These are phyloP conservation scores for Ormyrus rosae DNA, from an alignment of 2,888 invertebrate genomes.

Conservation along the genomic window DNA sequence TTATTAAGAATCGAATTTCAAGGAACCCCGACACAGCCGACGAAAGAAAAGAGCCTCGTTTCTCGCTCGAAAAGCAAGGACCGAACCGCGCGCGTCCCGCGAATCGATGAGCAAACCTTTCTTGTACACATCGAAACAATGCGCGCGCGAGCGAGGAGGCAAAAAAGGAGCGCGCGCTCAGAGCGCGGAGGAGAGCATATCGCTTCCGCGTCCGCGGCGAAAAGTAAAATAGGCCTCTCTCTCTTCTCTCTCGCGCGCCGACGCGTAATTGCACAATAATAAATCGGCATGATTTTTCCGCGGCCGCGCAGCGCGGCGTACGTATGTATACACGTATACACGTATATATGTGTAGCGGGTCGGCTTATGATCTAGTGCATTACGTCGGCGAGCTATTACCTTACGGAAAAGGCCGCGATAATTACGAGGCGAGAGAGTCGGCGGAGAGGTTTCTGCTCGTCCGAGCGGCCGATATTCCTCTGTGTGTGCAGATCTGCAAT, in stretches of 20 bases:
- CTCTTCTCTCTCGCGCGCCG: constrained; percentile 3
- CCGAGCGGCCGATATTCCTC: constrained; percentile 36
- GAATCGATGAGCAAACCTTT: too few species aligned
- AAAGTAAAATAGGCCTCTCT: constrained; percentile 36
- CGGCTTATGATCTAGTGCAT: constrained; percentile 51
- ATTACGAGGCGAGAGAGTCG: constrained; percentile 1
- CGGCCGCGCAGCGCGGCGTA: constrained; percentile 5
- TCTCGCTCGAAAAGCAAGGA: too few species aligned
- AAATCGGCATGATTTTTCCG: constrained; percentile 50
- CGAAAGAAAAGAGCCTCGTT: too few species aligned
- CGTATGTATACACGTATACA: neutral
- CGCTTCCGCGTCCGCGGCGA: constrained; percentile 35
- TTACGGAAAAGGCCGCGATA: constrained; percentile 8
- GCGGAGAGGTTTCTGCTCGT: constrained; percentile 32
- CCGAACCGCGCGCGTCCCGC: too few species aligned
- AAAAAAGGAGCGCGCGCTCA: too few species aligned
- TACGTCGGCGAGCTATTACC: neutral
- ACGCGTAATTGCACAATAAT: constrained; percentile 50
- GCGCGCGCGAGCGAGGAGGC: neutral
- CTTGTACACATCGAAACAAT: too few species aligned
- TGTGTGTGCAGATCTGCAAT: neutral
- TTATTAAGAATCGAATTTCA: too few species aligned
- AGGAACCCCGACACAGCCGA: too few species aligned
- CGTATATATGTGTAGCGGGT: constrained; percentile 34
- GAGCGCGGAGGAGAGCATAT: neutral